Conservation (phyloP, 2,113 vertebrate species). For the Physeter macrocephalus region DNA sequence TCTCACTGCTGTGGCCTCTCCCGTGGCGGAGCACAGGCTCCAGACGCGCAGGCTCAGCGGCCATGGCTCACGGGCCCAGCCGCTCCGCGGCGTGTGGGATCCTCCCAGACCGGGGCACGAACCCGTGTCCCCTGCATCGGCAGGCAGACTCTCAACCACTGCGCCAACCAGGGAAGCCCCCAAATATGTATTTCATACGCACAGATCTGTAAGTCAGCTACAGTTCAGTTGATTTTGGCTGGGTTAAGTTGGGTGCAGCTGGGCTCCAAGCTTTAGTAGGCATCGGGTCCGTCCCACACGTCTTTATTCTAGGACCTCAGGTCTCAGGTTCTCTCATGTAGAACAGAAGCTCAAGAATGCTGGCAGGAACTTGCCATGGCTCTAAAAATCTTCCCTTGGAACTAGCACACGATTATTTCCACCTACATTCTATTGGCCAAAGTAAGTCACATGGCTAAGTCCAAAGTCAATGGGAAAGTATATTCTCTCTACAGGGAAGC, state of each 20-base stretch:
- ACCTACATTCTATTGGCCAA: neutral
- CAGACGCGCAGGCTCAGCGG: no score
- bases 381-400: neutral
- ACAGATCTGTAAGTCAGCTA: neutral
- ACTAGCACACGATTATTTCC: neutral
- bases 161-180: no score
- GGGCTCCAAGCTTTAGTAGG: neutral
- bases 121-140: no score
- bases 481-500: neutral
- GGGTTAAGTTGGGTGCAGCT: neutral
- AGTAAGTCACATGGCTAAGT: neutral
- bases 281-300: neutral
- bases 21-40: no score
- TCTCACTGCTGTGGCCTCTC: no score
- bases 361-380: neutral
- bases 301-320: neutral
- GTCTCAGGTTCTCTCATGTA: neutral
- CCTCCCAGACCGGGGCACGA: no score
- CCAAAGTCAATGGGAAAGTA: neutral
- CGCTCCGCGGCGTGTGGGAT: no score
- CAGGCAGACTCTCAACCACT: no score
- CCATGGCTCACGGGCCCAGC: no score
- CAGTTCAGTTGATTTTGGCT: neutral
- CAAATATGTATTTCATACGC: neutral
- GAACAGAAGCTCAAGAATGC: neutral